These are phyloP conservation scores for Brachypalpus laphriformis DNA, from an alignment of 2,888 invertebrate genomes.

Conservation along the genomic window DNA sequence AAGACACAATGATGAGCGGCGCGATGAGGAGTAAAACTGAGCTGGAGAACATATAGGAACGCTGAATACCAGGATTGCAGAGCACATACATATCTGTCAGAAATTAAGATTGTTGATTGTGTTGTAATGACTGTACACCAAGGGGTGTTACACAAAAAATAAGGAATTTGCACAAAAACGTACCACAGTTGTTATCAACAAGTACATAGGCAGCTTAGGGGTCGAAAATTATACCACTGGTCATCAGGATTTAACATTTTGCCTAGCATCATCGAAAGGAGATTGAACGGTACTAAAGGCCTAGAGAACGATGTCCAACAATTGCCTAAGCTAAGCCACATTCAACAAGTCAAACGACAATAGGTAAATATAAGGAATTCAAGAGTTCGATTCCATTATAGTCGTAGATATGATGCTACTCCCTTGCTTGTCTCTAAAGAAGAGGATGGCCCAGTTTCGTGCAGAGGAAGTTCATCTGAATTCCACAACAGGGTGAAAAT, in stretches of 20 bases:
- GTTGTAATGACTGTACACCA: background rate
- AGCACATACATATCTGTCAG: background rate
- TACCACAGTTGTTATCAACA: too few species aligned
- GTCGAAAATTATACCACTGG: background rate
- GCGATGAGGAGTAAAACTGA: too few species aligned
- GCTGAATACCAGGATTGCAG: background rate
- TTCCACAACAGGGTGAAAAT: conserved; percentile 33
- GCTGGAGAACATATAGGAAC: background rate
- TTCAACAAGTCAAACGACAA: conserved; percentile 38
- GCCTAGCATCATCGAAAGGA: background rate
- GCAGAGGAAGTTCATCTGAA: conserved; percentile 67
- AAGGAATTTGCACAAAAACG: background rate
- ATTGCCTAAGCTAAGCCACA: background rate
- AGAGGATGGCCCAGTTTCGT: conserved; percentile 45
- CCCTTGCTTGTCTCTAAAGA: background rate
- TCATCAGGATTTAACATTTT: background rate
- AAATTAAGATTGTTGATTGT: conserved; percentile 17
- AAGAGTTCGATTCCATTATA: conserved; percentile 54
- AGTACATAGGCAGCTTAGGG: background rate
- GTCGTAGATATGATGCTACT: conserved; percentile 16
- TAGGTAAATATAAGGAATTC: conserved; percentile 48
- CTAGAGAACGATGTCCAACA: background rate
- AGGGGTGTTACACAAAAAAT: background rate
- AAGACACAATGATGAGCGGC: conserved; percentile 18
- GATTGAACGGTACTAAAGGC: background rate